A percentile compares a stretch with the other conserved stretches of the same genome.
phyloP scores from a whole-genome alignment of 2,113 vertebrate genomes.

The Oenanthe oenanthe region DNA sequence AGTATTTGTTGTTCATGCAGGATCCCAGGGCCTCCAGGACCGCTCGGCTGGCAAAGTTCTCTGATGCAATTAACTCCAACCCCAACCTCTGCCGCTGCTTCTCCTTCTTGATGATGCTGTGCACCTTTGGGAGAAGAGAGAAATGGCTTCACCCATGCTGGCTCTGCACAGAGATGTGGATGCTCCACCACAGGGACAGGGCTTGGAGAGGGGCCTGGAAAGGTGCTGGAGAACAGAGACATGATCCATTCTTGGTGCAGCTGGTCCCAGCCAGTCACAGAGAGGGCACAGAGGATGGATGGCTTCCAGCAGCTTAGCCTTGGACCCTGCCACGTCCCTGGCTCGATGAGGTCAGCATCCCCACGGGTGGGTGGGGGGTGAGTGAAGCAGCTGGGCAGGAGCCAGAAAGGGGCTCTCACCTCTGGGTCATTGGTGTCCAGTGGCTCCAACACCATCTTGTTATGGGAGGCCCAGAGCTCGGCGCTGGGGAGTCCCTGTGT shows the following conservation, averaged over 20 bases:
- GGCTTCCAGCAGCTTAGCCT: not conserved
- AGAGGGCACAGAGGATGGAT: not conserved
- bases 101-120: constrained; percentile 92
- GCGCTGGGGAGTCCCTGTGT: constrained; percentile 27
- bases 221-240: not conserved
- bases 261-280: not conserved
- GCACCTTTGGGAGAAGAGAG: constrained; percentile 78
- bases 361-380: not conserved
- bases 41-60: constrained; percentile 95
- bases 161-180: not conserved
- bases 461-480: constrained; percentile 85
- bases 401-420: constrained; percentile 73
- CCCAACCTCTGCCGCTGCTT: constrained; percentile 88
- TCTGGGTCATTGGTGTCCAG: constrained; percentile 84
- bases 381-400: not conserved
- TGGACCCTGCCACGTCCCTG: not conserved
- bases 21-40: constrained; percentile 97
- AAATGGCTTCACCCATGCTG: not conserved
- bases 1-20: constrained; percentile 99
- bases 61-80: constrained; percentile 92
- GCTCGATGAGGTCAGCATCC: not conserved
- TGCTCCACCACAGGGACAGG: not conserved
- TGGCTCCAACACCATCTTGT: constrained; percentile 87
- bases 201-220: not conserved
- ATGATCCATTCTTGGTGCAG: not conserved